phyloP scores from a whole-genome alignment of 2,113 vertebrate genomes.

The Mastomys natalensis region DNA sequence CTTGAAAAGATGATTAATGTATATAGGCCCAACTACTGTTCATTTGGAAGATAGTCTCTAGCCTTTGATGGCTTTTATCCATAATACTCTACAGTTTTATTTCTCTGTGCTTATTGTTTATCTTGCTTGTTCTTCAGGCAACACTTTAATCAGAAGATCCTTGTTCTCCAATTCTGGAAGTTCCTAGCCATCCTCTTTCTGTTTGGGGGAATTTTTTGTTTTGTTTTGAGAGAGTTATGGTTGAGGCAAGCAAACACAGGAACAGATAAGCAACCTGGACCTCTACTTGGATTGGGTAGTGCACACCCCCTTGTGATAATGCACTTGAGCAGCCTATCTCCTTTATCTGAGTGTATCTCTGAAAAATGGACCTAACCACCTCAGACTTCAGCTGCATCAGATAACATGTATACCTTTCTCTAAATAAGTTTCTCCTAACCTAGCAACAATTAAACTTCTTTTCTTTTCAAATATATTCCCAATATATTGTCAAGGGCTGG shows the following conservation, averaged over 20 bases:
- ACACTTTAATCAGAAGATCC: not conserved
- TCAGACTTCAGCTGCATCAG: not conserved
- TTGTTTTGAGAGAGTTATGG: not conserved
- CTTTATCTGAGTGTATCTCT: not conserved
- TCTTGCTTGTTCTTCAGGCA: not conserved
- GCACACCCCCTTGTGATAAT: not conserved
- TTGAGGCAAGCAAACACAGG: not conserved
- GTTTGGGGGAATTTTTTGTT: not conserved
- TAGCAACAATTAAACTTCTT: not conserved
- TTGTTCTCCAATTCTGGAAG: too few species aligned
- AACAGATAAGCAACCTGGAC: not conserved
- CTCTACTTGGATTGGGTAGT: too few species aligned
- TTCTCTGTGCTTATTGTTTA: not conserved
- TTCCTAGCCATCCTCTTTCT: not conserved
- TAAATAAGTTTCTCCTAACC: not conserved
- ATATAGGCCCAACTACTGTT: not conserved
- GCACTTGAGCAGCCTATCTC: not conserved
- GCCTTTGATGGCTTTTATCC: constrained; percentile 31
- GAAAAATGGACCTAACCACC: not conserved
- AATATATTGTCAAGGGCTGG: not conserved
- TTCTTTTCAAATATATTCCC: not conserved
- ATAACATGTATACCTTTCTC: not conserved
- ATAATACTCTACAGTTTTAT: not conserved
- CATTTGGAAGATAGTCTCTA: not conserved
- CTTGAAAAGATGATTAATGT: not conserved